Conservation (phyloP, 1,140 invertebrate genomes). For the Drosophila nasuta region DNA sequence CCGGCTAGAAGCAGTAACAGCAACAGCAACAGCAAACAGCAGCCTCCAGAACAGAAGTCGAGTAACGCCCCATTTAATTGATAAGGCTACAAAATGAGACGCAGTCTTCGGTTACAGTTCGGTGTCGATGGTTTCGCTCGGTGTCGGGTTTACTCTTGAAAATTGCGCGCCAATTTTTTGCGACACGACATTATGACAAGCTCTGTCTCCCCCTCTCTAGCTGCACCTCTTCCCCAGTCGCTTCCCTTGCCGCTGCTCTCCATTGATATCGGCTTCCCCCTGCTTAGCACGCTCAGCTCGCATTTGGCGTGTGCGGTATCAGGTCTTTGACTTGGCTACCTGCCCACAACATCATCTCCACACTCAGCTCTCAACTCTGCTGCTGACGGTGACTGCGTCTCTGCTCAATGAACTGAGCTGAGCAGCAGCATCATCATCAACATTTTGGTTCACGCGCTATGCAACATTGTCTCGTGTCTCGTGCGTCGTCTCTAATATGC, state of each 20-base stretch:
- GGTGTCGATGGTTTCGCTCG: constrained; percentile 9
- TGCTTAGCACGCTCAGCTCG: constrained; percentile 67
- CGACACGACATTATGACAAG: constrained; percentile 29
- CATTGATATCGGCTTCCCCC: constrained; percentile 71
- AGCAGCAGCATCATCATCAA: constrained; percentile 13
- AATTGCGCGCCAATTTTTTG: constrained; percentile 69
- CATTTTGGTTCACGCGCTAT: not conserved
- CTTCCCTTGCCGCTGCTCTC: constrained; percentile 10
- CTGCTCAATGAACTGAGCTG: constrained; percentile 54
- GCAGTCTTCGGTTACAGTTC: constrained; percentile 48
- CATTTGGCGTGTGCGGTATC: constrained; percentile 70
- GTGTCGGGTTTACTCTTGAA: constrained; percentile 66
- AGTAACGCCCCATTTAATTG: constrained; percentile 5
- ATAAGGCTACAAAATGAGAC: constrained; percentile 47
- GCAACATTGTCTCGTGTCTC: not conserved
- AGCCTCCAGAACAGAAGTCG: constrained; percentile 1
- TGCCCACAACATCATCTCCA: constrained; percentile 39
- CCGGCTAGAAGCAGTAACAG: constrained; percentile 36
- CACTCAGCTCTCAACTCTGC: constrained; percentile 1
- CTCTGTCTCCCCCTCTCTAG: too few relatives aligned
- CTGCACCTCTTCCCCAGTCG: too few relatives aligned
- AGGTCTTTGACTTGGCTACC: constrained; percentile 62
- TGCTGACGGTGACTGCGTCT: not conserved
- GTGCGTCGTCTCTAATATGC: constrained; percentile 18
- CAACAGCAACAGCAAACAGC: constrained; percentile 24